Base-by-base conservation (phyloP, 2,113 vertebrate genomes). In the Pagrus major region DNA sequence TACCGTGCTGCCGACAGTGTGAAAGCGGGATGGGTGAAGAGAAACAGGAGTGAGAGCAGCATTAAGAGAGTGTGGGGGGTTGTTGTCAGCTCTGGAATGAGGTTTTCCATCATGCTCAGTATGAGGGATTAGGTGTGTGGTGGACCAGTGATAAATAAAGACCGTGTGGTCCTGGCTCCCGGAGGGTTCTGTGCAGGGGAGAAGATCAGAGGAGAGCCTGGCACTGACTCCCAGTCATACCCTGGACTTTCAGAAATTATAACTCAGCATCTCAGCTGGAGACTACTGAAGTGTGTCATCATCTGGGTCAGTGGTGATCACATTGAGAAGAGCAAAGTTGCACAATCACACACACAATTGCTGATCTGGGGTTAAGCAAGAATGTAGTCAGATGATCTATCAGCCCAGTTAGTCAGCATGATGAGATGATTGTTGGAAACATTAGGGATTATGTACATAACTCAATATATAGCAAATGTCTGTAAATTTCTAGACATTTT, bases 101-200 rank as follows among this genome's bases (percentile, higher is more conserved):
- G 65, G 37, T 64, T 69, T 73, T 58, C 39, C 70, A 49, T 55
- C 52, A 49, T 11, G 58, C 64, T 65, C 37, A 73, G 81, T 82
- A 68, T 75, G 76, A 85, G 56, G 80, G 76, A 71, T 76, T 66
- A 78, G 31, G 52, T 72, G 20, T 35, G 33, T 56, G 37, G 47
- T 27, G 61, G 64, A 63, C 16, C 31, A 33, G 64, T 68, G 76
- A 86, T 80, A 91, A 81, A 86, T 86, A 82, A 84, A 85, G 69
- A 35, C 66, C 21, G 71, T 80, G 82, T 83, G 89, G 82, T 91
- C 73, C 71, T 31, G 21, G 37, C 60, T 67, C 60, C 73, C 66
- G 71, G 72, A 66, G 79, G 76, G 67, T 67, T 54, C 78, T 74
- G 33, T 52, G 72, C 74, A 70, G 71, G 83, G 64, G 75, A 72